phyloP scores from a whole-genome alignment of 2,888 invertebrate genomes.

The Onthophagus sagittarius region DNA sequence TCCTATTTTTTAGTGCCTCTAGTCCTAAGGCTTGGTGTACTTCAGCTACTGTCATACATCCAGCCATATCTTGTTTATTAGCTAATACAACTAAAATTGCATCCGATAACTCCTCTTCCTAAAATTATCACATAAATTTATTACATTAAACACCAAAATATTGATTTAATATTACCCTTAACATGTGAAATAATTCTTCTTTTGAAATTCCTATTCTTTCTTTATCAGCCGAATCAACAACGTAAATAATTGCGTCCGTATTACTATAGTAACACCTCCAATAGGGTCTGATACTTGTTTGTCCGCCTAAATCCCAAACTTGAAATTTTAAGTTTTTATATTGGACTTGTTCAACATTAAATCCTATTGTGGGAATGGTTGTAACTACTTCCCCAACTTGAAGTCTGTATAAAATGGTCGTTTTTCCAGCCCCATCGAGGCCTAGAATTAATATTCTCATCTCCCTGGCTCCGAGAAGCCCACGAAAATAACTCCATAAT shows the following conservation, averaged over 20 bases:
- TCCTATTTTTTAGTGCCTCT: constrained; percentile 91
- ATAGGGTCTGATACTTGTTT: constrained; percentile 98
- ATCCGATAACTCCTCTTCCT: constrained; percentile 97
- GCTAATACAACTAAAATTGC: constrained; percentile 95
- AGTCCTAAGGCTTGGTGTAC: constrained; percentile 94
- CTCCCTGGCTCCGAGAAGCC: constrained; percentile 92
- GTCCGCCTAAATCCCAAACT: constrained; percentile 98
- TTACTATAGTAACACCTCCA: constrained; percentile 99
- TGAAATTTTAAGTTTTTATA: constrained; percentile 99
- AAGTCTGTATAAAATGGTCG: constrained; percentile 94
- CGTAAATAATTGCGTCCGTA: constrained; percentile 99
- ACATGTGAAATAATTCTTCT: constrained; percentile 95
- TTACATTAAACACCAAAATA: constrained; percentile 13
- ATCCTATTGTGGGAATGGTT: constrained; percentile 97
- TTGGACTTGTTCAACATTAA: constrained; percentile 98
- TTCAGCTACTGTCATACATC: constrained; percentile 94
- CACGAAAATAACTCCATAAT: constrained; percentile 93
- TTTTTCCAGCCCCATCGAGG: constrained; percentile 98
- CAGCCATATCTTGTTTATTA: constrained; percentile 99
- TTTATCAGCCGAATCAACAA: constrained; percentile 97
- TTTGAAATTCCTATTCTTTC: constrained; percentile 99
- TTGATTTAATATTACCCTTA: constrained; percentile 66
- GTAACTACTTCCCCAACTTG: constrained; percentile 99
- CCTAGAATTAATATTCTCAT: constrained; percentile 98
- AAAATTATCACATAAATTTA: constrained; percentile 29